Evolutionary conservation across 2,888 invertebrate species (phyloP).

Genomic region (Pristionchus maxplancki): DNA sequence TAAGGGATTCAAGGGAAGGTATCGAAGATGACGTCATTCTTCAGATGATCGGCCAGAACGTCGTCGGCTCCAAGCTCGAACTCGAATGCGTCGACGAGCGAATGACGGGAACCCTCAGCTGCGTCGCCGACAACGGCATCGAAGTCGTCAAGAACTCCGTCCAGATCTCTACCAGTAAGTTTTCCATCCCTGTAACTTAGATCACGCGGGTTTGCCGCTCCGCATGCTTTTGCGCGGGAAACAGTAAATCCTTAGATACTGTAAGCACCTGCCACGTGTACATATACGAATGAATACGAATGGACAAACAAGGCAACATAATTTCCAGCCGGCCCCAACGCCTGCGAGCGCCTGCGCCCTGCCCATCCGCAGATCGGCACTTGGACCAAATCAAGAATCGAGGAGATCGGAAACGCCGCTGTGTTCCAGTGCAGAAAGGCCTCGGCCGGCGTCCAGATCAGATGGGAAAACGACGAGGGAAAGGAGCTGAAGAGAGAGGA

Average conservation of each 20-base stretch:
- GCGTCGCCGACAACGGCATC: slow-evolving; percentile 37
- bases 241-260: no score
- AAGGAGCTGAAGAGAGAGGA: slow-evolving; percentile 17
- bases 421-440: slow-evolving; percentile 34
- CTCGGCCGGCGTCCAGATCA: not conserved
- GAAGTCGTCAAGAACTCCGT: not conserved
- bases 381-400: slow-evolving; percentile 40
- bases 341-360: slow-evolving; percentile 8
- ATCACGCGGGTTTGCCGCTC: no score
- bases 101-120: slow-evolving; percentile 16
- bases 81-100: slow-evolving; percentile 34
- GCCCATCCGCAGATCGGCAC: not conserved
- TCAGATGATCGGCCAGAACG: slow-evolving; percentile 37
- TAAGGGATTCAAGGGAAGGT: not conserved
- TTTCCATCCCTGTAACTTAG: not conserved
- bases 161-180: slow-evolving; percentile 28
- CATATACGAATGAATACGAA: not conserved
- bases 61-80: not conserved
- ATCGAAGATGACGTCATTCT: not conserved
- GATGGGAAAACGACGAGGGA: slow-evolving; percentile 40
- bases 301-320: not conserved
- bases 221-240: slow-evolving; percentile 8
- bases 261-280: not conserved
- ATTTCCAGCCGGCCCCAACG: slow-evolving; percentile 28
- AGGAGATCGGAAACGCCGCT: slow-evolving; percentile 43